Conservation (phyloP, 2,113 vertebrate species). For the Cheilinus undulatus region DNA sequence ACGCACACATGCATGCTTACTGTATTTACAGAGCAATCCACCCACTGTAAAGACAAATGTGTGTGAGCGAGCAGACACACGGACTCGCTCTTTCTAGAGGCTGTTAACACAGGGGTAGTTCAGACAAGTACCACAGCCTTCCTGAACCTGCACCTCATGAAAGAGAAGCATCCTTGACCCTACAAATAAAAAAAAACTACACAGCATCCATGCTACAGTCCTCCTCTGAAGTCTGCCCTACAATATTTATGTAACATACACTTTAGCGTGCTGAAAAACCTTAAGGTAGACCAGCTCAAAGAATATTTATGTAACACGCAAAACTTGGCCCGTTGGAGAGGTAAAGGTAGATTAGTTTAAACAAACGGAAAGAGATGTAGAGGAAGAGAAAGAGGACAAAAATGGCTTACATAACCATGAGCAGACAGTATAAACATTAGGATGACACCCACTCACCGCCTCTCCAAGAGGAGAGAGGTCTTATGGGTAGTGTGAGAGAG, state of each 20-base stretch:
- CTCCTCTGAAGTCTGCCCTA: constrained; percentile 62
- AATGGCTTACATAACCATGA: constrained; percentile 77
- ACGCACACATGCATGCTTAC: constrained; percentile 13
- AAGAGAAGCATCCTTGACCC: constrained; percentile 76
- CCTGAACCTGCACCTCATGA: constrained; percentile 69
- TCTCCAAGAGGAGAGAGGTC: constrained; percentile 73
- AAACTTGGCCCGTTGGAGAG: constrained; percentile 67
- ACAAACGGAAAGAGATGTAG: constrained; percentile 38
- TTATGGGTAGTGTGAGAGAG: constrained; percentile 74
- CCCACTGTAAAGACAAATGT: constrained; percentile 60
- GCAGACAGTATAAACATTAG: constrained; percentile 82
- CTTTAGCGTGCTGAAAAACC: constrained; percentile 58
- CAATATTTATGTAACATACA: constrained; percentile 79
- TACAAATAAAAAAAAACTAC: constrained; percentile 31
- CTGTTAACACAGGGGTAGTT: constrained; percentile 68
- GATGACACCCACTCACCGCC: constrained; percentile 77
- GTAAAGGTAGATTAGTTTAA: constrained; percentile 77
- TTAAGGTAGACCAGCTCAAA: constrained; percentile 55
- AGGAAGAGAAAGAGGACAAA: constrained; percentile 64
- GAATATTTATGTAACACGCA: constrained; percentile 74
- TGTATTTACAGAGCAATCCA: constrained; percentile 57
- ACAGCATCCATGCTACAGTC: constrained; percentile 48
- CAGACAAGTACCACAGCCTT: constrained; percentile 70
- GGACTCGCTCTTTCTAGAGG: constrained; percentile 65
- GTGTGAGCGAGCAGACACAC: constrained; percentile 48